Evolutionary conservation across 2,888 invertebrate species (phyloP).

Genomic region (Lithophane ornitopus): DNA sequence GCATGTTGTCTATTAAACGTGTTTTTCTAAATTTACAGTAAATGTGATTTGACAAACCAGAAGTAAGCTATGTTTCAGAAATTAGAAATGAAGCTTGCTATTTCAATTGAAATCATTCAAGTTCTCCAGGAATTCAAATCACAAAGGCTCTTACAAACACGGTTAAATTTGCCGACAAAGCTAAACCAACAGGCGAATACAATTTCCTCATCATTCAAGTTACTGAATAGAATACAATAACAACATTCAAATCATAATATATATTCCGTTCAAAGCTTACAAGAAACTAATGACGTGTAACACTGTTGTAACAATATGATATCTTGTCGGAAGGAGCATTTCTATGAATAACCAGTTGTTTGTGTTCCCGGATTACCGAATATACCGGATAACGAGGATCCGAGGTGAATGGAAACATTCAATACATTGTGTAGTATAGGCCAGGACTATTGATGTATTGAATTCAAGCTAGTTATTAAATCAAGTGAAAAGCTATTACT

Average conservation of each 20-base stretch:
- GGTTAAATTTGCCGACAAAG: not conserved
- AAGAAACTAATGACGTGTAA: constrained; percentile 16
- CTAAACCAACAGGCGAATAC: no score
- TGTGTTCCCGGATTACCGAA: constrained; percentile 21
- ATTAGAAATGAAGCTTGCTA: no score
- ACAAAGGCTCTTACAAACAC: not conserved
- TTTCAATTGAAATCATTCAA: no score
- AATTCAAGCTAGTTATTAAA: constrained; percentile 10
- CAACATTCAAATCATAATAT: not conserved
- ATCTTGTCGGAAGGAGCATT: constrained; percentile 9
- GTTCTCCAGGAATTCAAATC: not conserved
- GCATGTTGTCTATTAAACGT: no score
- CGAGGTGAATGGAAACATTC: constrained; percentile 11
- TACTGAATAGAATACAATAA: not conserved
- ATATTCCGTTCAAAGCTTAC: not conserved
- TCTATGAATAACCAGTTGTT: constrained; percentile 25
- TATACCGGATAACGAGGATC: constrained; percentile 21
- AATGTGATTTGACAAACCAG: no score
- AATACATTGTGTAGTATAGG: not conserved
- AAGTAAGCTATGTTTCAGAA: no score
- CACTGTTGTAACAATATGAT: not conserved
- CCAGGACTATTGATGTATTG: constrained; percentile 26
- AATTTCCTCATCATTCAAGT: not conserved
- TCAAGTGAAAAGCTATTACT: constrained; percentile 13
- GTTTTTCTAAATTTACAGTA: no score